phyloP scores from a whole-genome alignment of 2,797 vertebrate genomes.

The Spea hammondii region DNA sequence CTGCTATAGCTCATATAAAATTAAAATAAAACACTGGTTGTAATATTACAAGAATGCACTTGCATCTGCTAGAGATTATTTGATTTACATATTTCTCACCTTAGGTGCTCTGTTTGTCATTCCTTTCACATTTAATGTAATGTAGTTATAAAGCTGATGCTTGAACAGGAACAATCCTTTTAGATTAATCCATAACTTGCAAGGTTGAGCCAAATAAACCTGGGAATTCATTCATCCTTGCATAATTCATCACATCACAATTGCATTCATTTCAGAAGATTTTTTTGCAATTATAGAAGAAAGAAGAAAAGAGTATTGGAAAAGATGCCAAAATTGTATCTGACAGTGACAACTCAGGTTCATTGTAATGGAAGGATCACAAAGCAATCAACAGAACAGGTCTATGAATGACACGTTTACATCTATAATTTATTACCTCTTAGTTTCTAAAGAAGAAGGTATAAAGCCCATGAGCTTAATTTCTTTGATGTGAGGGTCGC shows the following conservation, averaged over 20 bases:
- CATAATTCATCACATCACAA: conserved; percentile 54
- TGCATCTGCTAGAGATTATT: conserved; percentile 42
- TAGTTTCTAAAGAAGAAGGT: conserved; percentile 41
- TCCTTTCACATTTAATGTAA: conserved; percentile 52
- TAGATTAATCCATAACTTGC: conserved; percentile 54
- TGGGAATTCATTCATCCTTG: conserved; percentile 52
- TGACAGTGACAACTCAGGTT: conserved; percentile 47
- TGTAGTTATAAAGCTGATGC: conserved; percentile 53
- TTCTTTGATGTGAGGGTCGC: conserved; percentile 27
- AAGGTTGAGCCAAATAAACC: conserved; percentile 52
- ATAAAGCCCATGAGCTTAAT: conserved; percentile 32
- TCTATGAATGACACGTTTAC: conserved; percentile 47
- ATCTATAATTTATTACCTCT: conserved; percentile 43
- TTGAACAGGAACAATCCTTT: conserved; percentile 53
- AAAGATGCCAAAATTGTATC: conserved; percentile 51
- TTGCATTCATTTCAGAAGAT: conserved; percentile 51
- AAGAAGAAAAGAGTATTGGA: conserved; percentile 49
- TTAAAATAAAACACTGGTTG: conserved; percentile 1
- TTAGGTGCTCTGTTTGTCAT: conserved; percentile 50
- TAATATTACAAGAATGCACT: conserved; percentile 23
- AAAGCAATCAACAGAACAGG: conserved; percentile 45
- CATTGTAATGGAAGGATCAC: conserved; percentile 43
- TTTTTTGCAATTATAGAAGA: conserved; percentile 53
- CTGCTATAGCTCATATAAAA: conserved; percentile 13
- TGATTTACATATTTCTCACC: conserved; percentile 51